phyloP scores from a whole-genome alignment of 2,888 invertebrate genomes.

The Drosophila longiperda region DNA sequence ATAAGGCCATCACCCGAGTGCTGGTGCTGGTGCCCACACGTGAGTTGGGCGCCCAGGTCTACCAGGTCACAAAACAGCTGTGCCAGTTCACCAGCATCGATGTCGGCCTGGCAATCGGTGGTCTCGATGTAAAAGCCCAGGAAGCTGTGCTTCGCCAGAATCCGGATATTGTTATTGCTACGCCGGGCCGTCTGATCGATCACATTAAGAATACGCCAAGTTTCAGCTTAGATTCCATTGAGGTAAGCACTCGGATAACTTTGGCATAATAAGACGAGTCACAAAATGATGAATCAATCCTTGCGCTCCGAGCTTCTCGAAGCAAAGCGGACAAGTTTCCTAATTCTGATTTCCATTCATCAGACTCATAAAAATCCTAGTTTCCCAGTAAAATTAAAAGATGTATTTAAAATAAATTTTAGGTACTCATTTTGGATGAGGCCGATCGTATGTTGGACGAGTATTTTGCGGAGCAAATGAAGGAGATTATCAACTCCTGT shows the following conservation, averaged over 20 bases:
- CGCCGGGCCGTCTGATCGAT: constrained; percentile 98
- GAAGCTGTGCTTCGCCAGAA: constrained; percentile 93
- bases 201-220: constrained; percentile 97
- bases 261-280: too few species aligned
- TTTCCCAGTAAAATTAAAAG: not conserved
- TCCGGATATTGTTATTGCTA: constrained; percentile 99
- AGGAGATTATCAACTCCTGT: constrained; percentile 97
- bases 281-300: constrained; percentile 83
- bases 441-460: constrained; percentile 97
- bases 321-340: constrained; percentile 36
- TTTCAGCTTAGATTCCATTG: constrained; percentile 95
- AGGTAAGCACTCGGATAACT: constrained; percentile 86
- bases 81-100: constrained; percentile 94
- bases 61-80: constrained; percentile 95
- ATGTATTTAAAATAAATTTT: not conserved
- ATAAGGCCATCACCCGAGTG: constrained; percentile 90
- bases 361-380: not conserved
- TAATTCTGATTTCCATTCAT: constrained; percentile 65
- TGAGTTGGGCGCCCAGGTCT: constrained; percentile 99
- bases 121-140: constrained; percentile 93
- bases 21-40: constrained; percentile 98
- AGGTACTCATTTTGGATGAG: constrained; percentile 88
- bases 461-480: constrained; percentile 99
- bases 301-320: constrained; percentile 84
- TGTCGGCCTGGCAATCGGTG: constrained; percentile 94